phyloP scores from a whole-genome alignment of 2,113 vertebrate genomes.

The Hirundichthys speculiger region DNA sequence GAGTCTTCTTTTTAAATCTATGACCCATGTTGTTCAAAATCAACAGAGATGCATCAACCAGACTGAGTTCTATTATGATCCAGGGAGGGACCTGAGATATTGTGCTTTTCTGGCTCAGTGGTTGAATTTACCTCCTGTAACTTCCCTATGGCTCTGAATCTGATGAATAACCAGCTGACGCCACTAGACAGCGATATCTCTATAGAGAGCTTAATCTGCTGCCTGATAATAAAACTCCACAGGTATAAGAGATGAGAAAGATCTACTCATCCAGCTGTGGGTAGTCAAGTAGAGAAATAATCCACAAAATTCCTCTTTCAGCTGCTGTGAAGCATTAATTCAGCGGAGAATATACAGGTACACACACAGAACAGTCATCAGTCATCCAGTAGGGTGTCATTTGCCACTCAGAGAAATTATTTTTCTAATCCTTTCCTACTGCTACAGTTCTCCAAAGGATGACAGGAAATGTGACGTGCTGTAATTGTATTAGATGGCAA shows the following conservation, averaged over 20 bases:
- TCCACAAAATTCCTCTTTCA: constrained; percentile 10
- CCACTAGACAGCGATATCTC: neutral
- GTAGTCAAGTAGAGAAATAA: constrained; percentile 8
- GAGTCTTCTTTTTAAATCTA: no score
- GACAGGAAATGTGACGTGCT: neutral
- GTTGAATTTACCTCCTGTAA: neutral
- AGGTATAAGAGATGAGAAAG: constrained; percentile 20
- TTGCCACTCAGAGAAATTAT: constrained; percentile 1
- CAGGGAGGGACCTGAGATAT: neutral
- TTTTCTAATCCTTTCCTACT: constrained; percentile 21
- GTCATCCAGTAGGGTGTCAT: constrained; percentile 11
- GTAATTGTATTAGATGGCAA: constrained; percentile 10
- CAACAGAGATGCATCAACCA: neutral
- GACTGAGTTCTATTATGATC: neutral
- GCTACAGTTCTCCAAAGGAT: neutral
- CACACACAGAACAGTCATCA: constrained; percentile 1
- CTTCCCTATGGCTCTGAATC: neutral
- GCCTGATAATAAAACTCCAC: constrained; percentile 27
- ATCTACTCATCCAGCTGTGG: neutral
- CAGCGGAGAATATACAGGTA: neutral
- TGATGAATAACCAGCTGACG: neutral
- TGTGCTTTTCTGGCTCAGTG: constrained; percentile 7
- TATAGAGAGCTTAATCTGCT: neutral
- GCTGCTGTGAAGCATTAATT: constrained; percentile 9
- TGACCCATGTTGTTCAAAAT: no score